Base-by-base conservation (phyloP, 64 coral and sea anemone species). In the Platygyra sinensis region DNA sequence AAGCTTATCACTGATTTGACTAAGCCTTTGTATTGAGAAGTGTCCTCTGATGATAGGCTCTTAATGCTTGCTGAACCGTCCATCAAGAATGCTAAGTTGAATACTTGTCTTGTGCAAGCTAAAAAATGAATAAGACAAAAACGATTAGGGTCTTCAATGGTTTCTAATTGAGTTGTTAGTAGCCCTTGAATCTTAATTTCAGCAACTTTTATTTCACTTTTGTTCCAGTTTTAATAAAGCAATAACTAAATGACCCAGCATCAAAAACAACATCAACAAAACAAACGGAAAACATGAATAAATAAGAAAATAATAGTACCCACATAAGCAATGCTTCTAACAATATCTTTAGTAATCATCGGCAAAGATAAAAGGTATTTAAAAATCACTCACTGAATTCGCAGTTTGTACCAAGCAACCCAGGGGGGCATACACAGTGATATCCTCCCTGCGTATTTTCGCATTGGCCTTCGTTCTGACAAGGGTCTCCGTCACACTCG, bases 31-130 rank as follows among this genome's bases (percentile, higher is more conserved):
- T 79, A 86, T 54, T 79, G 84, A 30, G 78, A 30, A 72, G 91
- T 93, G 30, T 90, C 78, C 38, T 89, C 91, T 25, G 33, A 5
- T 77, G 31, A 77, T n/a, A 86, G 16, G 13, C 42, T 65, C 15
- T 97, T 87, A 22, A 97, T 88, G 59, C 91, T 97, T 9, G 87
- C 92, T 59, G 95, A 97, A 15, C 91, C 95, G 30, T 97, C 95
- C 0, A 97, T 17, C 29, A 22, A 97, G 8, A 63, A 97, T 54
- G 15, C 72, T 87, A 78, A 97, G 86, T 24, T 97, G 88, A 83
- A 97, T 52, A 28, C 24, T 95, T 54, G 94, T 86, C 69, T 88
- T 95, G 78, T 81, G 22, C 94, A 95, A 10, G 32, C 89, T 92
- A 55, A 17, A 89, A 74, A 3, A 27, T 15, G 76, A 79, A 79